Percentiles rank a stretch among this genome's conserved stretches.
These are phyloP conservation scores for Cyclura pinguis DNA, from an alignment of 2,797 vertebrate species.

Conservation along the genomic window DNA sequence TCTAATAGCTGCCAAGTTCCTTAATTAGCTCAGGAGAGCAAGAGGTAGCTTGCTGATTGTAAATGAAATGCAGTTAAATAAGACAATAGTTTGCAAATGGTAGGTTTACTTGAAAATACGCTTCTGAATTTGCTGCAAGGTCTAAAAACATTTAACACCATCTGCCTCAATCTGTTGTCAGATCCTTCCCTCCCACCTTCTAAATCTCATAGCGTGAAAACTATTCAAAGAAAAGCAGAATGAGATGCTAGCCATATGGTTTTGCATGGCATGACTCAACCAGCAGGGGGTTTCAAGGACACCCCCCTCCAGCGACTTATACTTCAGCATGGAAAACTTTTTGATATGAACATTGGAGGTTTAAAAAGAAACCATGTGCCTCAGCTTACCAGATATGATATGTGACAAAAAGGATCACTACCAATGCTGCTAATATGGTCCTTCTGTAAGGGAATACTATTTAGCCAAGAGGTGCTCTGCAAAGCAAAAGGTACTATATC, in stretches of 20 bases:
- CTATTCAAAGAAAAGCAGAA: background rate
- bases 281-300: background rate
- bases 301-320: background rate
- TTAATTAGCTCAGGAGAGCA: conserved; percentile 80
- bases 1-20: conserved; percentile 75
- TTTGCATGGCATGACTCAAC: conserved; percentile 7
- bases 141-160: conserved; percentile 46
- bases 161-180: conserved; percentile 59
- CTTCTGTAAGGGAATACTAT: background rate
- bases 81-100: conserved; percentile 77
- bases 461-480: background rate
- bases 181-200: background rate
- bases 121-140: conserved; percentile 58
- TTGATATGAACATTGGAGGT: conserved; percentile 39
- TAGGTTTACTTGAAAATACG: conserved; percentile 74
- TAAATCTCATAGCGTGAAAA: conserved; percentile 21
- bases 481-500: background rate
- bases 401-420: background rate
- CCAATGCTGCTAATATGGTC: background rate
- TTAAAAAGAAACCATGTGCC: conserved; percentile 18
- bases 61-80: conserved; percentile 79
- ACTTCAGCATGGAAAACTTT: background rate
- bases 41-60: conserved; percentile 81
- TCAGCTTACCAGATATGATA: conserved; percentile 13
- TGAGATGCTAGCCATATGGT: background rate